Percentiles rank a stretch among this genome's conserved stretches.
Conservation (phyloP, 2,113 vertebrate genomes). For the Phalacrocorax carbo region DNA sequence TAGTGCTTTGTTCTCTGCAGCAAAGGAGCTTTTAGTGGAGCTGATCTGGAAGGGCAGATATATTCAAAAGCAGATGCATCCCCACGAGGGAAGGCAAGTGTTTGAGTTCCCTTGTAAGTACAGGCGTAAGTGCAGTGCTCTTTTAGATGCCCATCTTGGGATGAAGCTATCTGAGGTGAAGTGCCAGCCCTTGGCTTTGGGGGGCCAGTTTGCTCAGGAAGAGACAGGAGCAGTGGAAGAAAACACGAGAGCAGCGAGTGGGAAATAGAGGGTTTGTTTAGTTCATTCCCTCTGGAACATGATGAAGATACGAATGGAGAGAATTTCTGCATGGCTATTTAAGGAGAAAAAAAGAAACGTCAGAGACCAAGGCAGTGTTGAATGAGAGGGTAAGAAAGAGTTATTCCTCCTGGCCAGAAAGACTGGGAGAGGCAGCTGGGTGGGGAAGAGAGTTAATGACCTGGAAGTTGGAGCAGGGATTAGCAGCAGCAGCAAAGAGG, state of each 20-base stretch:
- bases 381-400: slow-evolving; percentile 15
- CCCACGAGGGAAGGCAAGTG: background rate
- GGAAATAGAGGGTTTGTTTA: background rate
- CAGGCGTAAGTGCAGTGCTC: background rate
- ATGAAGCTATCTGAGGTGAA: background rate
- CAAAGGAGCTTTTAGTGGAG: background rate
- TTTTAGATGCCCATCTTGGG: background rate
- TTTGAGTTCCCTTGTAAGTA: background rate
- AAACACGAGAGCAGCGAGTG: background rate
- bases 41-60: background rate
- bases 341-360: background rate
- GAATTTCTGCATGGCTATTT: background rate
- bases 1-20: slow-evolving; percentile 9
- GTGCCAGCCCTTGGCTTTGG: background rate
- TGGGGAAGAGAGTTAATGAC: slow-evolving; percentile 58
- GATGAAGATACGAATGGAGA: background rate
- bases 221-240: background rate
- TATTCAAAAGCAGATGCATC: background rate
- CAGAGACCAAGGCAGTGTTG: background rate
- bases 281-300: background rate
- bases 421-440: slow-evolving; percentile 45
- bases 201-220: background rate
- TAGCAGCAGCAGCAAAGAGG: slow-evolving; percentile 11
- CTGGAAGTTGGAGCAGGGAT: slow-evolving; percentile 51
- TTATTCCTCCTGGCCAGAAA: slow-evolving; percentile 38